Conservation (phyloP, 1,140 invertebrate species). For the Planococcus citri region DNA sequence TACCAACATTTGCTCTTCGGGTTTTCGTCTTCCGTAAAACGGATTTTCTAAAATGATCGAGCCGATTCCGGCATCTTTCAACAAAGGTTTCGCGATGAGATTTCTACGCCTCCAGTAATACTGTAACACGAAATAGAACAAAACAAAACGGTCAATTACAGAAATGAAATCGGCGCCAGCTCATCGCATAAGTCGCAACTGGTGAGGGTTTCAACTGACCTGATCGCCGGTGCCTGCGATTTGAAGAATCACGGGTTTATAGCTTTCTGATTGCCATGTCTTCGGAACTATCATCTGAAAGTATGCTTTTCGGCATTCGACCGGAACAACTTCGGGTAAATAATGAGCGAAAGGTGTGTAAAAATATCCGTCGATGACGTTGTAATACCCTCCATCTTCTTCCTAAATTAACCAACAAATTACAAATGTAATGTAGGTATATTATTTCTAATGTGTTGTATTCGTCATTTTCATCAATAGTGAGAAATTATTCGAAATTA, state of each 20-base stretch:
- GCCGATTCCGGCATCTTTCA: slow-evolving; percentile 80
- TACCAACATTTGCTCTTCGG: slow-evolving; percentile 69
- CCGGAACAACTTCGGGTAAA: slow-evolving; percentile 75
- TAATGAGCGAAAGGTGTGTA: slow-evolving; percentile 67
- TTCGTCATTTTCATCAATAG: neutral
- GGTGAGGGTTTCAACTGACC: slow-evolving; percentile 48
- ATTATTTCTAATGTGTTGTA: too few relatives aligned
- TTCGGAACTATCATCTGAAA: slow-evolving; percentile 77
- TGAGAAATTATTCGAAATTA: neutral
- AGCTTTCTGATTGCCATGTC: slow-evolving; percentile 48
- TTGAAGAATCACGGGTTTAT: slow-evolving; percentile 82
- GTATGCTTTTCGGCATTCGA: slow-evolving; percentile 63
- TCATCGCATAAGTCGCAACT: too few relatives aligned
- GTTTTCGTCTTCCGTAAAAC: slow-evolving; percentile 89
- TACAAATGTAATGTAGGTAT: too few relatives aligned
- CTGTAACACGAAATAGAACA: slow-evolving; percentile 41
- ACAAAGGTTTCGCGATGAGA: slow-evolving; percentile 77
- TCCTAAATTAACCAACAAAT: slow-evolving; percentile 51
- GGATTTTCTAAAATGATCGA: slow-evolving; percentile 95
- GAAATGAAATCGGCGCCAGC: neutral
- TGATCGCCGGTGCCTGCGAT: slow-evolving; percentile 97
- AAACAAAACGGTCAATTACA: neutral
- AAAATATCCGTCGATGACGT: slow-evolving; percentile 77
- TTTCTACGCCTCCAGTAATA: slow-evolving; percentile 82
- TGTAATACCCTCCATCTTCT: slow-evolving; percentile 57